Conservation (phyloP, 2,888 invertebrate genomes). For the Hemicrepidius hirtus region DNA sequence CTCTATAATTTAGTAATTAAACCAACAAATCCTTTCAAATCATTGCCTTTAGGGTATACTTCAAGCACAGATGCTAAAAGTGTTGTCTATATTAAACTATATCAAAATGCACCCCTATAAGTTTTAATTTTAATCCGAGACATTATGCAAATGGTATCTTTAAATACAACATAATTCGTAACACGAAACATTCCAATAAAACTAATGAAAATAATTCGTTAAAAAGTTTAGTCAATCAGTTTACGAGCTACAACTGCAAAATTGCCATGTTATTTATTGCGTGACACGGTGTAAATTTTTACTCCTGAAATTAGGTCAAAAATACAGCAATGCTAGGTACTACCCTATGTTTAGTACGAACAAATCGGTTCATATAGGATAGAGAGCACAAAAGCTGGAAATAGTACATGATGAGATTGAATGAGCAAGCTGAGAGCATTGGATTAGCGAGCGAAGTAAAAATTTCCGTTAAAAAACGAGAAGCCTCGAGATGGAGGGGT, state of each 20-base stretch:
- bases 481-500: constrained; percentile 26
- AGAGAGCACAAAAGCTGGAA: constrained; percentile 14
- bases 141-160: no score
- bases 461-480: constrained; percentile 45
- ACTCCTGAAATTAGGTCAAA: constrained; percentile 3
- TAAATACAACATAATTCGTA: neutral
- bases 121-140: no score
- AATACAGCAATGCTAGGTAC: constrained; percentile 3
- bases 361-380: constrained; percentile 21
- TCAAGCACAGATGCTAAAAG: no score
- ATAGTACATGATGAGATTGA: constrained; percentile 26
- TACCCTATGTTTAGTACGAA: constrained; percentile 15
- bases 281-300: constrained; percentile 5
- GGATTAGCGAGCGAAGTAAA: constrained; percentile 34
- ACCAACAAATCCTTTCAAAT: no score
- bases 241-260: constrained; percentile 3
- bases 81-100: no score
- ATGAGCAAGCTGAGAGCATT: constrained; percentile 7
- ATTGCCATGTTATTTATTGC: constrained; percentile 4
- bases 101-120: no score
- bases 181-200: neutral
- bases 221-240: constrained; percentile 16
- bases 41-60: no score
- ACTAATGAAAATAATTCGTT: neutral
- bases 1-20: no score